A percentile compares a stretch with the other conserved stretches of the same genome.
These are phyloP conservation scores for Athene cunicularia DNA, from an alignment of 2,113 vertebrate genomes.

Conservation along the genomic window DNA sequence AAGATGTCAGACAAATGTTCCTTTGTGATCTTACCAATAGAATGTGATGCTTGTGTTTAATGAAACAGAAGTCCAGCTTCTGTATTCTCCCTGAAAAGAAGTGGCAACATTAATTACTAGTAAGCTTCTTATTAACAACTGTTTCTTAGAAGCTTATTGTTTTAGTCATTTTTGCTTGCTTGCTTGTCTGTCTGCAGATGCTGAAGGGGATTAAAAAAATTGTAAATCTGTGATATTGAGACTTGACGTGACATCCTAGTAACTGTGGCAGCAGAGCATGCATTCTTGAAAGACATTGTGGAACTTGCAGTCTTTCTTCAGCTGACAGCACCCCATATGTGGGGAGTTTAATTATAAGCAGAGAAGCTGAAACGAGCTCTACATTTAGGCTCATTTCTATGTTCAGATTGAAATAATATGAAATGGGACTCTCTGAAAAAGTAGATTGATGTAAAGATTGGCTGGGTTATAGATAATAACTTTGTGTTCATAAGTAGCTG, in stretches of 20 bases:
- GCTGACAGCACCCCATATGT: slow-evolving; percentile 7
- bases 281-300: neutral
- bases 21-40: neutral
- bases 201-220: neutral
- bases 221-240: neutral
- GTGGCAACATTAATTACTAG: neutral
- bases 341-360: slow-evolving; percentile 13
- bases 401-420: neutral
- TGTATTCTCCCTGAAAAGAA: neutral
- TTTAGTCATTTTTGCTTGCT: neutral
- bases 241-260: neutral
- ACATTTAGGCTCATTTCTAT: neutral
- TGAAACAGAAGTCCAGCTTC: slow-evolving; percentile 1
- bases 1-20: neutral
- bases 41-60: neutral
- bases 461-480: neutral
- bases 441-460: neutral
- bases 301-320: slow-evolving; percentile 33
- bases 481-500: neutral
- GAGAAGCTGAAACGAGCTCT: neutral
- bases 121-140: neutral
- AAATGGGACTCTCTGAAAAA: slow-evolving; percentile 4
- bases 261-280: neutral
- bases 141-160: neutral
- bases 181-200: neutral